Evolutionary conservation across 2,888 invertebrate genomes (phyloP).

Genomic region (Zelleria hepariella): DNA sequence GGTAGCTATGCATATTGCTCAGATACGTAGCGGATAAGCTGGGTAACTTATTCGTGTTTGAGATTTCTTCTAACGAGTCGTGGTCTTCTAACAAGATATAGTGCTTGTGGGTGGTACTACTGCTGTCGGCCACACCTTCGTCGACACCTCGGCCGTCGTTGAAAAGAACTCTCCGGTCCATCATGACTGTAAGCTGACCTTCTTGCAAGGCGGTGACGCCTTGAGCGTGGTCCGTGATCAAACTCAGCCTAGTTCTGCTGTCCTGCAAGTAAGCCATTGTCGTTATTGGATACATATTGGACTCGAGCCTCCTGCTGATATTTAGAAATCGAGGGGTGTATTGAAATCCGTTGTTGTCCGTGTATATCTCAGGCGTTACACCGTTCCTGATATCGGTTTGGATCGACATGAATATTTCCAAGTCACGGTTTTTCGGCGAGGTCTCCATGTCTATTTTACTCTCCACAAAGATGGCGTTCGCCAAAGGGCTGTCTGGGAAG

Average conservation of each 20-base stretch:
- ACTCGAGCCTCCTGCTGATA: slow-evolving; percentile 86
- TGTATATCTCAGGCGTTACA: slow-evolving; percentile 83
- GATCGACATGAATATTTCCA: slow-evolving; percentile 91
- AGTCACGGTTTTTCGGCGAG: slow-evolving; percentile 87
- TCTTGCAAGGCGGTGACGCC: slow-evolving; percentile 91
- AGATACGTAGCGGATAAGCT: slow-evolving; percentile 41
- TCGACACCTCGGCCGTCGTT: slow-evolving; percentile 95
- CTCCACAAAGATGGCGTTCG: slow-evolving; percentile 82
- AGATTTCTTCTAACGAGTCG: slow-evolving; percentile 11
- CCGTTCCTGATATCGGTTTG: slow-evolving; percentile 87
- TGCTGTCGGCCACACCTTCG: slow-evolving; percentile 93
- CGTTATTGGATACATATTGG: slow-evolving; percentile 96
- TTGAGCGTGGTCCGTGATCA: slow-evolving; percentile 91
- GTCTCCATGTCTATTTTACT: slow-evolving; percentile 86
- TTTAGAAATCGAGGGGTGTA: slow-evolving; percentile 84
- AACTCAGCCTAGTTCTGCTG: slow-evolving; percentile 75
- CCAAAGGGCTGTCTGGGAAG: slow-evolving; percentile 73
- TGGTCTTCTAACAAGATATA: slow-evolving; percentile 49
- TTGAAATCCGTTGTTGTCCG: slow-evolving; percentile 94
- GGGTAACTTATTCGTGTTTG: slow-evolving; percentile 26
- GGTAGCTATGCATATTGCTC: slow-evolving; percentile 33
- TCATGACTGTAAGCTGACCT: slow-evolving; percentile 92
- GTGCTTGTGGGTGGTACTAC: slow-evolving; percentile 69
- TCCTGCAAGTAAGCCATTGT: slow-evolving; percentile 90
- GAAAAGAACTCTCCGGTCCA: slow-evolving; percentile 91